Evolutionary conservation across 2,888 invertebrate genomes (phyloP), one percentile per base, ranked within the genome.

Genomic region (Doris montereyensis): DNA sequence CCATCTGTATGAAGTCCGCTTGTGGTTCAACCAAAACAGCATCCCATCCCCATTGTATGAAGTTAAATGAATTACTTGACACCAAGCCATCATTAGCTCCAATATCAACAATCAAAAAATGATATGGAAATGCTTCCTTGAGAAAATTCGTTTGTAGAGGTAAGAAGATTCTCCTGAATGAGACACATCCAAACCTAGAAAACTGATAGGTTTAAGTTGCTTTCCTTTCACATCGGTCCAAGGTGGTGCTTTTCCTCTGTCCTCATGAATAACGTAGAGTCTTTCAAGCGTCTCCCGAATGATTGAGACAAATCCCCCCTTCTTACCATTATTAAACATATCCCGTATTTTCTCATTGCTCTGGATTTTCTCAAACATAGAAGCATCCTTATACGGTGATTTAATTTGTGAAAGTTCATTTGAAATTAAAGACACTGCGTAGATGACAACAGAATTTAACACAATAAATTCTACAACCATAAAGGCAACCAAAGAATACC

Each of bases 61-160:
- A 86, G 71, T 88, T 88, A 77, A 84, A 87, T 0, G 88, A 88
- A 72, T 88, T 88, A 78, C 88, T 88, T 3, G 86, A 87, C 58
- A 87, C 30, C 0, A 88, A 76, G 8, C 88, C 88, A 83, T 88
- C 88, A 80, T 88, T 88, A 4, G 88, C 88, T 26, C 88, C 88
- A 28, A 88, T 86, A 79, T 88, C 88, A 4, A 88, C 82, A 17
- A 88, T 83, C 28, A 88, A 77, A 35, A 78, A 80, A 13, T 78
- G 65, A 76, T 83, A 85, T 1, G 79, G 78, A 24, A 83, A 85
- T 5, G 52, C 32, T 10, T 35, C 30, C 83, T 78, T 0, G 79
- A 67, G 57, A 83, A 77, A n/a, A 88, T 85, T 26, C 86, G 75
- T 28, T 81, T 79, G 52, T 85, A 85, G 30, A 88, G 80, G 62